Base-by-base conservation (phyloP, 2,888 invertebrate genomes). In the Automeris io region DNA sequence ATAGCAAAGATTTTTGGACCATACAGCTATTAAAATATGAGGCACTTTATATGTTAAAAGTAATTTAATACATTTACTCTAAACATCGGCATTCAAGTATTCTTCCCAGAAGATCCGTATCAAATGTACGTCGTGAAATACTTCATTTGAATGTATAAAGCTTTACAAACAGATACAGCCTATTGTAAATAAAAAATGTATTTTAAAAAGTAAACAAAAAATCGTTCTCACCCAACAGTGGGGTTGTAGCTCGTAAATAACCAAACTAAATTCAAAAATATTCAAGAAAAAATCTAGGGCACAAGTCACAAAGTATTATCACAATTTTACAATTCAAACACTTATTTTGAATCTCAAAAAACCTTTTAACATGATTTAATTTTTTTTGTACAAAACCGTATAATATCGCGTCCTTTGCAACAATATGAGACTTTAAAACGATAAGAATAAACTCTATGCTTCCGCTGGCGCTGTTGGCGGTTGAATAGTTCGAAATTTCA, bases 261-360 rank as follows among this genome's bases (percentile, higher is more conserved):
- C 16, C 8, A 16, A 29, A 26, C 13, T 9, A 9, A n/a, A 29
- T 29, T 29, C 16, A 29, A 37, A 31, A 22, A n/a, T 23, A 37
- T 29, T 31, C 29, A 36, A n/a, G 9, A 35, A 41, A 40, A 40
- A 40, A 37, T 34, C 34, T 41, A 40, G 39, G 45, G 29, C 39
- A 36, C 33, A 31, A 38, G 32, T 25, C 13, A 21, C 11, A 34
- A 34, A 23, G 21, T 22, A 19, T 29, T 16, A 16, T 29, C 29
- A 16, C 16, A 5, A 19, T 25, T 39, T 33, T 39, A 39, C 38
- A 39, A 39, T 39, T 39, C 33, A 33, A 39, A 39, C n/a, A n/a
- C n/a, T n/a, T n/a, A 19, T 12, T 33, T 21, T 9, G 19, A 7
- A 33, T 33, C 21, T 19, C 19, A 19, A 19, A 33, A 18, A 33